These are phyloP conservation scores for Petrolisthes manimaculis DNA, from an alignment of 2,888 invertebrate species.

Conservation along the genomic window DNA sequence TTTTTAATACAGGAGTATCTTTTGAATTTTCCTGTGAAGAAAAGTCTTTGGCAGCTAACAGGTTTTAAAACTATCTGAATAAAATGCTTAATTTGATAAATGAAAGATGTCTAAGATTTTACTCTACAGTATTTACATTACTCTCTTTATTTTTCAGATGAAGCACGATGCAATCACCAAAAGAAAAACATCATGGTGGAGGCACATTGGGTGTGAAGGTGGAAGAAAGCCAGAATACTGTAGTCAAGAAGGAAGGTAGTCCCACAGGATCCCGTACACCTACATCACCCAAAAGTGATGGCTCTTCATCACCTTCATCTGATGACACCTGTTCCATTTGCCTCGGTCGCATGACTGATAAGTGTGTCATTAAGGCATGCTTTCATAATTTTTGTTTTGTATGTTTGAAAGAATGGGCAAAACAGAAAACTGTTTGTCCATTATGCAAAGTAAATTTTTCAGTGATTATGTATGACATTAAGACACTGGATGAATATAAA, in stretches of 20 bases:
- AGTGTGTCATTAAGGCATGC: conserved; percentile 62
- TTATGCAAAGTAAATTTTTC: conserved; percentile 92
- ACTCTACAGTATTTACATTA: too few relatives aligned
- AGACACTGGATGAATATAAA: conserved; percentile 88
- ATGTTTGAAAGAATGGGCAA: conserved; percentile 63
- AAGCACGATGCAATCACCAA: not conserved
- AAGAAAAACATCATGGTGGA: not conserved
- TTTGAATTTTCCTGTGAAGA: too few relatives aligned
- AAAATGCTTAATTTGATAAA: too few relatives aligned
- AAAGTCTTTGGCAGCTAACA: not conserved
- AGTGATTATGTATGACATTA: conserved; percentile 92
- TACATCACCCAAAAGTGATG: conserved; percentile 36
- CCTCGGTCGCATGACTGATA: conserved; percentile 58
- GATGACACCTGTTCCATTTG: conserved; percentile 64
- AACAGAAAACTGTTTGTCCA: conserved; percentile 81
- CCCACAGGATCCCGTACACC: conserved; percentile 39
- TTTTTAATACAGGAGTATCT: too few relatives aligned
- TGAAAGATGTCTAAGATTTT: too few relatives aligned
- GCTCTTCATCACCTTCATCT: conserved; percentile 40
- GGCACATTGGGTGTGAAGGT: not conserved
- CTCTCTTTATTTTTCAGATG: not conserved
- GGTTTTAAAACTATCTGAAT: too few relatives aligned
- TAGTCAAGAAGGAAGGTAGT: not conserved
- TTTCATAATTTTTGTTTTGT: conserved; percentile 62
- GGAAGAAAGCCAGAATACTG: not conserved